These are phyloP conservation scores for Coracopsis vasa DNA, from an alignment of 2,113 vertebrate genomes.

Conservation along the genomic window DNA sequence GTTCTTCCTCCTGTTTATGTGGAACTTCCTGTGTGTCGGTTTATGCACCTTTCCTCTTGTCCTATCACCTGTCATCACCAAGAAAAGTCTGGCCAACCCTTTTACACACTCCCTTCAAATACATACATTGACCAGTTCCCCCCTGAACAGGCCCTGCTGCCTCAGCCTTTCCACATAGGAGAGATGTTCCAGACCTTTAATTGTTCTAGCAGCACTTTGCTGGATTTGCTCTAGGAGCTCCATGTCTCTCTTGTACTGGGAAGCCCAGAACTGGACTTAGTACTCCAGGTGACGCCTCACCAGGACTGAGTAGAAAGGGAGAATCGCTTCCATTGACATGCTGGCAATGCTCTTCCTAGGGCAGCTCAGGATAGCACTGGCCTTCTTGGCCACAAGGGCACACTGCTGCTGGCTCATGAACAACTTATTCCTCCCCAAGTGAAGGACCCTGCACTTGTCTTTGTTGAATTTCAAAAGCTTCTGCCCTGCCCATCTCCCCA, in stretches of 20 bases:
- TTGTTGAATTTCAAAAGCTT: neutral
- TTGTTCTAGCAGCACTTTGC: neutral
- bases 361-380: neutral
- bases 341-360: neutral
- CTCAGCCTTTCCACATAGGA: neutral
- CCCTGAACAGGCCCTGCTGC: neutral
- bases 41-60: neutral
- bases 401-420: neutral
- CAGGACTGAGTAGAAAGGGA: neutral
- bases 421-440: neutral
- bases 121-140: neutral
- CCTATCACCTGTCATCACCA: neutral
- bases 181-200: neutral
- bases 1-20: neutral
- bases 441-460: neutral
- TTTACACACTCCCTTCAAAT: neutral
- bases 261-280: neutral
- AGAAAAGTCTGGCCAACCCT: neutral
- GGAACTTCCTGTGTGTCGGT: neutral
- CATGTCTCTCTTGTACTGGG: neutral
- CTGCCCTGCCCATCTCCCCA: neutral
- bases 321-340: neutral
- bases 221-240: neutral
- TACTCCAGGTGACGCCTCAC: neutral
- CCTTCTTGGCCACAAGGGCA: neutral